These are phyloP conservation scores for Proteles cristata DNA, from an alignment of 2,113 vertebrate genomes.

Conservation along the genomic window DNA sequence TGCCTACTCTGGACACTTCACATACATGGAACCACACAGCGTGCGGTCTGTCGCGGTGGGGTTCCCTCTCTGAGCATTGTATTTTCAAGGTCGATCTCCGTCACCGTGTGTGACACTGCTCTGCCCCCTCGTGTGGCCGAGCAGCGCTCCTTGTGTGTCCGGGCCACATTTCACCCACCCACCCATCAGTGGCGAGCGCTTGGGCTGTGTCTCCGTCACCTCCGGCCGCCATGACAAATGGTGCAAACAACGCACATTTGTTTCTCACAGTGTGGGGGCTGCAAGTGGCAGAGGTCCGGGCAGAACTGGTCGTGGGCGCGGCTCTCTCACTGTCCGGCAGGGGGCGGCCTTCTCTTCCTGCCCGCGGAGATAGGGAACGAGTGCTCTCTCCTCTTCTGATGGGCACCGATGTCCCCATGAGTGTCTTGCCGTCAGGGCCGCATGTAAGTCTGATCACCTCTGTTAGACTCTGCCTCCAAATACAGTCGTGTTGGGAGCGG, in stretches of 20 bases:
- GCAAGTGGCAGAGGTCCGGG: neutral
- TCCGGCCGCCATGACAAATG: neutral
- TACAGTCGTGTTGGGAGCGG: neutral
- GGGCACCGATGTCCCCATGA: neutral
- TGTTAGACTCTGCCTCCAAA: neutral
- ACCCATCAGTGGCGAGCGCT: neutral
- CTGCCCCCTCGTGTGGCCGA: neutral
- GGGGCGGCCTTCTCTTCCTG: neutral
- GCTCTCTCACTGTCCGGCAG: neutral
- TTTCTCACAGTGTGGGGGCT: neutral
- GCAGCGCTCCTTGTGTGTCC: neutral
- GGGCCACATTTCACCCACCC: neutral
- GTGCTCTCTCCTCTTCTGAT: neutral
- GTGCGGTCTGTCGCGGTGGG: neutral
- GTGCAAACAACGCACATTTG: neutral
- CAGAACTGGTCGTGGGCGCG: rapidly evolving
- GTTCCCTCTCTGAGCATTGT: neutral
- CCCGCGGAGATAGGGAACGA: neutral
- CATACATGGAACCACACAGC: too few relatives aligned
- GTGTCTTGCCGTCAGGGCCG: neutral
- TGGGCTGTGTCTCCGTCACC: neutral
- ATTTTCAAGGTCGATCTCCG: neutral
- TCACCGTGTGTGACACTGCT: neutral
- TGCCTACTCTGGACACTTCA: neutral
- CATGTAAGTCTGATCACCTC: neutral